Evolutionary conservation across 2,797 vertebrate genomes (phyloP), one percentile per base, ranked within the genome.

Genomic region (Adelosebastes latens): DNA sequence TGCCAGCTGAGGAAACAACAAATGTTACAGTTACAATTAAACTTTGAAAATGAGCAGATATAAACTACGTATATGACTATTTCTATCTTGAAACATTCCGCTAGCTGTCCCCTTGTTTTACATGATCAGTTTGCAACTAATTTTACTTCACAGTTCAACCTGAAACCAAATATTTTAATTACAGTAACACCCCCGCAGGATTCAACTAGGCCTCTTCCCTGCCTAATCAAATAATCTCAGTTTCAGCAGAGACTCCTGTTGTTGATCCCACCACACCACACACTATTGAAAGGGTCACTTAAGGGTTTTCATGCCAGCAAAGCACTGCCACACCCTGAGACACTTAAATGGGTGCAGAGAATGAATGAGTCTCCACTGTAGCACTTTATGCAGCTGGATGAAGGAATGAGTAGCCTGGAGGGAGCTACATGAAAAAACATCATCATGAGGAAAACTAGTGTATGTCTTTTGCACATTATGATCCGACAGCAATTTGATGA

Each of bases 1-100:
- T 97, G 83, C 97, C 96, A 25, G 97, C 97, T 96, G 75, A 61
- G n/a, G 76, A 82, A 70, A 85, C 42, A 80, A 77, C 42, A 16
- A 52, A 31, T 64, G 20, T 52, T 20, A 20, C 42, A 27, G 16
- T 66, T 61, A 60, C 14, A 55, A n/a, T 46, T 46, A 0, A 46
- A 79, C 8, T 27, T 18, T 22, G 4, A 42, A 69, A 61, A 68
- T 27, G 8, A 56, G 9, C 32, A 68, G 2, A 67, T 56, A 36
- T 36, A 69, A 80, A 72, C 4, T 0, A 27, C 10, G 22, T 8
- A 55, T 55, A 34, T 27, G 4, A 29, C 52, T 18, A n/a, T 22
- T n/a, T 20, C 7, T 16, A 58, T 29, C 18, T 58, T 62, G 4
- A 68, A 27, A 58, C 0, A 31, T n/a, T 56, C 18, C n/a, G 18